Evolutionary conservation across 2,113 vertebrate species (phyloP).

Genomic region (Aramus guarauna): DNA sequence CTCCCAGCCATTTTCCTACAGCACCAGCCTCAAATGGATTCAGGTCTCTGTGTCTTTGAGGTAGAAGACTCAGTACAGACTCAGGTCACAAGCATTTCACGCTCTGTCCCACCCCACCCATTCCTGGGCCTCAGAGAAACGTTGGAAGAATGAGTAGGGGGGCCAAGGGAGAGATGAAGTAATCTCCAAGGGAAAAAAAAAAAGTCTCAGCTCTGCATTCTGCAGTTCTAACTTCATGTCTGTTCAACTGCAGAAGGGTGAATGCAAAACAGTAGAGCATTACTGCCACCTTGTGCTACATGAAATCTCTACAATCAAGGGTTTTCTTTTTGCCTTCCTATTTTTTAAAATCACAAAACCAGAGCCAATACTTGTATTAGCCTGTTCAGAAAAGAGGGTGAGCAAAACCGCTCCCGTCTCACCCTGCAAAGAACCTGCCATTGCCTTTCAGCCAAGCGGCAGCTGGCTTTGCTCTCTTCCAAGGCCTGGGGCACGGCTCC

Average conservation of each 20-base stretch:
- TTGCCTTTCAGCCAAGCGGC: accelerated
- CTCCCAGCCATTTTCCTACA: neutral
- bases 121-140: neutral
- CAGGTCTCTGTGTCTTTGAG: neutral
- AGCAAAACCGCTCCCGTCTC: accelerated
- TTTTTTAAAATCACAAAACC: neutral
- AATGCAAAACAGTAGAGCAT: neutral
- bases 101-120: neutral
- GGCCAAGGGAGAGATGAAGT: neutral
- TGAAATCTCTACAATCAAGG: neutral
- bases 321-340: neutral
- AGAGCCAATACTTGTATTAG: neutral
- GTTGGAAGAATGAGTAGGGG: accelerated
- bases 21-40: neutral
- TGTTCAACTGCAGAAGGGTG: neutral
- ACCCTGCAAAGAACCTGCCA: accelerated
- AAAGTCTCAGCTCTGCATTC: neutral
- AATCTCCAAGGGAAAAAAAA: neutral
- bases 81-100: neutral
- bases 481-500: accelerated
- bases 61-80: neutral
- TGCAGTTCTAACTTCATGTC: neutral
- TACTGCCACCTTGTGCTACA: constrained; percentile 40
- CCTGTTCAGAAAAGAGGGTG: neutral
- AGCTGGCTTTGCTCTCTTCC: neutral